phyloP scores from a whole-genome alignment of 1,140 invertebrate genomes.

The Microplitis mediator region DNA sequence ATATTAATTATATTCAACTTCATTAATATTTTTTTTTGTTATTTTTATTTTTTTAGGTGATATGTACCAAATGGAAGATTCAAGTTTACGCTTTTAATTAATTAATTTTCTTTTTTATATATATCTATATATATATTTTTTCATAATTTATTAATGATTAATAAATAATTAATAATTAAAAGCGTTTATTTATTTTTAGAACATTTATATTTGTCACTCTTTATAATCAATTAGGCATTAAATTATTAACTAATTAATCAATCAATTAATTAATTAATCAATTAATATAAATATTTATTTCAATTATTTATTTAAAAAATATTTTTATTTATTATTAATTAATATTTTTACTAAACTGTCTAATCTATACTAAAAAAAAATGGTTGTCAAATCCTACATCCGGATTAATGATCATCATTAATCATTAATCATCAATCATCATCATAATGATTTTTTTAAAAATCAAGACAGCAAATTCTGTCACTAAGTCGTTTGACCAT shows the following conservation, averaged over 20 bases:
- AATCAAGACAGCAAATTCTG: background rate
- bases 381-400: too few species aligned
- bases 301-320: too few species aligned
- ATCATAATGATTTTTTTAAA: background rate
- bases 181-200: background rate
- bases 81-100: constrained; percentile 38
- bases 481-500: constrained; percentile 1
- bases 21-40: background rate
- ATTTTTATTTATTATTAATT: background rate
- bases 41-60: constrained; percentile 45
- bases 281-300: too few species aligned
- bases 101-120: too few species aligned
- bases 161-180: background rate
- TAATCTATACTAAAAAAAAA: too few species aligned
- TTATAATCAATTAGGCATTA: background rate
- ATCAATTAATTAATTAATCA: too few species aligned
- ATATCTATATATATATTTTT: background rate
- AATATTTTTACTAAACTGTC: background rate
- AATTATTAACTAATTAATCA: too few species aligned
- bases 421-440: background rate
- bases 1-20: too few species aligned
- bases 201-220: constrained; percentile 2
- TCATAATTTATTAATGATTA: constrained; percentile 7
- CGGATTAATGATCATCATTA: too few species aligned
- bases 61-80: constrained; percentile 64